Evolutionary conservation across 2,797 vertebrate genomes (phyloP).

Genomic region (Martes flavigula): DNA sequence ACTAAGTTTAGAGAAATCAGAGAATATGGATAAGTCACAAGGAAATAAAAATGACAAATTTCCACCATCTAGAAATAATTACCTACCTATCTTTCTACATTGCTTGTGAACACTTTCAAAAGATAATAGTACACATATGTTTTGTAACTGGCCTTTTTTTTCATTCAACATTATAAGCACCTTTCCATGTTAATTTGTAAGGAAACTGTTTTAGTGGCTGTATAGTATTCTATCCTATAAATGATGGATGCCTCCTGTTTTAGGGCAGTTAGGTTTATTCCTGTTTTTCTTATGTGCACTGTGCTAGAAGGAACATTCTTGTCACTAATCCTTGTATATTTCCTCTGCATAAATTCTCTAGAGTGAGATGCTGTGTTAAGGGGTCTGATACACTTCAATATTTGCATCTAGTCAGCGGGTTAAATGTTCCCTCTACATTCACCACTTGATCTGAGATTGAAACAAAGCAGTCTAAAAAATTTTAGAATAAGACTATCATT

Average conservation of each 20-base stretch:
- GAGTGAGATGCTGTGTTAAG: neutral
- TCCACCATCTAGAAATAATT: neutral
- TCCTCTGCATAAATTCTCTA: neutral
- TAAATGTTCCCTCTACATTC: neutral
- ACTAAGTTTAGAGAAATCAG: neutral
- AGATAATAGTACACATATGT: neutral
- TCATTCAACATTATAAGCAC: neutral
- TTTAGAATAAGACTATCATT: neutral
- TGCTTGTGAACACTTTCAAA: neutral
- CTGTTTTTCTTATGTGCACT: neutral
- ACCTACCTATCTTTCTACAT: neutral
- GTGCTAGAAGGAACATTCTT: neutral
- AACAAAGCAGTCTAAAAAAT: neutral
- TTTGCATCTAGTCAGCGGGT: neutral
- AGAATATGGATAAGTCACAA: neutral
- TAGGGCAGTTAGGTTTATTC: neutral
- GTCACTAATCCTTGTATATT: neutral
- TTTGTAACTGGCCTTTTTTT: neutral
- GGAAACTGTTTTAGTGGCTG: neutral
- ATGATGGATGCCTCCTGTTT: neutral
- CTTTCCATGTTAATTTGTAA: neutral
- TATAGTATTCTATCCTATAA: neutral
- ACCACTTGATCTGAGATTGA: neutral
- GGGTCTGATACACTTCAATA: neutral
- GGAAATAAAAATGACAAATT: neutral